Evolutionary conservation across 53 echinoderm and acorn worm genomes (phyloP).

Genomic region (Echinarachnius parma): DNA sequence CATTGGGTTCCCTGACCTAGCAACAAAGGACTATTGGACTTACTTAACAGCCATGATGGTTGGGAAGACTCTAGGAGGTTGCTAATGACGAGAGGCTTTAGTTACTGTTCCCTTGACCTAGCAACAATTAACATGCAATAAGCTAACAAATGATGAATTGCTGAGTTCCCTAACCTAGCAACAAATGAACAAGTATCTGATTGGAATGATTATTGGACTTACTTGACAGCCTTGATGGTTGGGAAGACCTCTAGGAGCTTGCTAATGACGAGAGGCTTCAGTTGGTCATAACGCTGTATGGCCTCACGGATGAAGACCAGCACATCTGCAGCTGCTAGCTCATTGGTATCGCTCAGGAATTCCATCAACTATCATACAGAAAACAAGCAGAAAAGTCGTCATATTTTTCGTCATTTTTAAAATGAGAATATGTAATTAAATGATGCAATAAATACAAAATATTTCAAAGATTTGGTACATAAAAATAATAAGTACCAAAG

Average conservation of each 20-base stretch:
- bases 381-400: not conserved
- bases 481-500: no score
- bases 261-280: slow-evolving; percentile 80
- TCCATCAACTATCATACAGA: slow-evolving; percentile 77
- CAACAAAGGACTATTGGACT: slow-evolving; percentile 18
- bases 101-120: no score
- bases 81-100: slow-evolving; percentile 80
- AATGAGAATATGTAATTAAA: no score
- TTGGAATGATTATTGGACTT: slow-evolving; percentile 18
- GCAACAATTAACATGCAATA: no score
- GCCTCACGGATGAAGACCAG: slow-evolving; percentile 98
- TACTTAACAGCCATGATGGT: slow-evolving; percentile 91
- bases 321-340: slow-evolving; percentile 94
- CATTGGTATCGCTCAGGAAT: slow-evolving; percentile 98
- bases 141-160: no score
- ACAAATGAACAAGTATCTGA: not conserved
- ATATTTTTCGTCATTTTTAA: no score
- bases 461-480: no score
- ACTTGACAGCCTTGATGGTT: slow-evolving; percentile 91
- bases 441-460: no score
- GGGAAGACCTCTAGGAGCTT: slow-evolving; percentile 96
- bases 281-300: slow-evolving; percentile 91
- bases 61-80: slow-evolving; percentile 96
- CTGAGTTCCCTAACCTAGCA: not conserved
- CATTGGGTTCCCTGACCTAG: not conserved